Evolutionary conservation across 2,888 invertebrate species (phyloP), one percentile per base, ranked within the genome.

Genomic region (Melieria crassipennis): DNA sequence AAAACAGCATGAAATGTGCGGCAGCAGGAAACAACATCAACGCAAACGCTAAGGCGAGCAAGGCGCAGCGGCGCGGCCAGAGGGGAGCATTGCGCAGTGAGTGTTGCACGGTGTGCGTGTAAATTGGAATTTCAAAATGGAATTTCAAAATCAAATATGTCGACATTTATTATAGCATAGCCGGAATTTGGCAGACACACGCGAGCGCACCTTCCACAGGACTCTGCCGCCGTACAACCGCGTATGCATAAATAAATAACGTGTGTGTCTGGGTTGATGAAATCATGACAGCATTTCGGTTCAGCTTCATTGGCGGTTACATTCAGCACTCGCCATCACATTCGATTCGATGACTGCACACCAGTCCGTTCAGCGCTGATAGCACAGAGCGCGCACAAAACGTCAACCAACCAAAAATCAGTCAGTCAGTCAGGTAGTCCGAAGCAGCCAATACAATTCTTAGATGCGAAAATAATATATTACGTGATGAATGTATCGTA

Each of bases 141-240:
- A 69, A 73, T 73, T 69, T 66, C 50, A 58, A 64, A 67, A 68
- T 67, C 63, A 56, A 63, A 64, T 58, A 73, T 73, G 69, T 60
- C 66, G 70, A 69, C 70, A 70, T 60, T 61, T 58, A 61, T 73
- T 63, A 68, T 52, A 43, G 48, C 46, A 63, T 45, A 50, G 47
- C 7, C 10, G 5, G 55, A 5, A 65, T 57, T 46, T 10, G 7
- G 4, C 9, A 56, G 4, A 55, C 30, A 30, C 30, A 30, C 30
- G 30, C 30, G 30, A 30, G 30, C 30, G 30, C 30, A 30, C 30
- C 42, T 43, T 9, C 4, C 42, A 42, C 43, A 42, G 30, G 45
- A 58, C 42, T 10, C 42, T 42, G 42, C 7, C 30, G 30, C 30
- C 30, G 30, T 60, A 60, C n/a, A 43, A 7, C 13, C 5, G 50